Base-by-base conservation (phyloP, 2,113 vertebrate genomes). In the Poecile atricapillus region DNA sequence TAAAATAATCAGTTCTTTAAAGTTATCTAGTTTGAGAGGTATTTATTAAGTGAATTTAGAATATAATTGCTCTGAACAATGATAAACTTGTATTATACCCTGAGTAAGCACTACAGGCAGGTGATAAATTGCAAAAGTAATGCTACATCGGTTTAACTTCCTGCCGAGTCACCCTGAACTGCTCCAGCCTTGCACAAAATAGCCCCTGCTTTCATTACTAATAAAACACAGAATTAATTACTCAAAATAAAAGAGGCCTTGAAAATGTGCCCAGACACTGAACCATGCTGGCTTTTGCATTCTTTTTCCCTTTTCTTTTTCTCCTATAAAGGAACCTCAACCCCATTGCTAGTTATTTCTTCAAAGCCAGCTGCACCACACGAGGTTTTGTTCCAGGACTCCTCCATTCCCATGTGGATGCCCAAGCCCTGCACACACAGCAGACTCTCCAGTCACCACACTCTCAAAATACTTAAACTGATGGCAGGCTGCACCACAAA, bases 201-300 rank as follows among this genome's bases (percentile, higher is more conserved):
- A 84, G 87, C 35, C 78, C 77, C 68, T 43, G 93, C 95, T 94
- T 96, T 97, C 87, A 37, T 74, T 91, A 91, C 88, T 93, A 96
- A 96, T 97, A 95, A 96, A 95, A 88, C 90, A 89, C 87, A 92
- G 90, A 97, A 97, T 97, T 97, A 97, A 98, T 97, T 97, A 97
- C 90, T 92, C 39, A 14, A 88, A 95, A 96, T 94, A 94, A 93
- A 95, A 95, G 87, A 95, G 68, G 68, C n/a, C 91, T 12, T 70
- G 96, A 97, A 90, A 97, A 90, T 27, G 52, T 44, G 43, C 94
- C 97, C 96, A 91, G 84, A 31, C 74, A n/a, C 73, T 31, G 67
- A 94, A 65, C n/a, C 30, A 39, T 5, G 49, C 60, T 88, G 94
- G 33, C 31, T 64, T 82, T 53, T 67, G 69, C 47, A 37, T 63